Evolutionary conservation across 2,797 vertebrate species (phyloP).

Genomic region (Gadopsis bispinosus): DNA sequence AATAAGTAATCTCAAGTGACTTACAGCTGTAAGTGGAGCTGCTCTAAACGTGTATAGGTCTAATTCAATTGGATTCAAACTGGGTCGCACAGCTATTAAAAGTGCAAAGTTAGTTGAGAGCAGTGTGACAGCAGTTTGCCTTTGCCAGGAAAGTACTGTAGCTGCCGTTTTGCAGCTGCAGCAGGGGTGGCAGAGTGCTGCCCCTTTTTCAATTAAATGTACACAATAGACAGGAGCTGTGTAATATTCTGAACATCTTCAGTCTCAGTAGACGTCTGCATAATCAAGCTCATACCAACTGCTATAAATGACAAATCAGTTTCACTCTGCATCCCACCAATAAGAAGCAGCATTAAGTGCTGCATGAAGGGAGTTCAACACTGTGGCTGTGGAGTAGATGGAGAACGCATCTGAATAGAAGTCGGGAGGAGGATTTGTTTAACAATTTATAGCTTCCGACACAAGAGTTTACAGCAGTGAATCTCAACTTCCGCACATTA

Average conservation of each 20-base stretch:
- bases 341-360: slow-evolving; percentile 23
- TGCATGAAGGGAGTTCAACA: slow-evolving; percentile 30
- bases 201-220: slow-evolving; percentile 59
- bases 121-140: slow-evolving; percentile 65
- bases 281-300: slow-evolving; percentile 20
- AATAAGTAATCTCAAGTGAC: slow-evolving; percentile 70
- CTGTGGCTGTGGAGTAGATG: slow-evolving; percentile 15
- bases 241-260: slow-evolving; percentile 35
- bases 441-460: background rate
- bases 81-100: slow-evolving; percentile 80
- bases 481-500: slow-evolving; percentile 4
- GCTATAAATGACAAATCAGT: slow-evolving; percentile 40
- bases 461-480: background rate
- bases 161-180: slow-evolving; percentile 48
- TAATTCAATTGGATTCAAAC: slow-evolving; percentile 77
- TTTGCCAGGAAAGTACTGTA: slow-evolving; percentile 34
- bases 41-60: slow-evolving; percentile 72
- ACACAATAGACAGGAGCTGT: slow-evolving; percentile 47
- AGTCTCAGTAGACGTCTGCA: slow-evolving; percentile 14
- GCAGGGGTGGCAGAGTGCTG: slow-evolving; percentile 26
- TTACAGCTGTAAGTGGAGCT: slow-evolving; percentile 74
- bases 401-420: slow-evolving; percentile 22
- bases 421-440: slow-evolving; percentile 18
- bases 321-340: slow-evolving; percentile 17
- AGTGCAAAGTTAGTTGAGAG: slow-evolving; percentile 70